Evolutionary conservation across 1,140 invertebrate genomes (phyloP).

Genomic region (Acromyrmex charruanus): DNA sequence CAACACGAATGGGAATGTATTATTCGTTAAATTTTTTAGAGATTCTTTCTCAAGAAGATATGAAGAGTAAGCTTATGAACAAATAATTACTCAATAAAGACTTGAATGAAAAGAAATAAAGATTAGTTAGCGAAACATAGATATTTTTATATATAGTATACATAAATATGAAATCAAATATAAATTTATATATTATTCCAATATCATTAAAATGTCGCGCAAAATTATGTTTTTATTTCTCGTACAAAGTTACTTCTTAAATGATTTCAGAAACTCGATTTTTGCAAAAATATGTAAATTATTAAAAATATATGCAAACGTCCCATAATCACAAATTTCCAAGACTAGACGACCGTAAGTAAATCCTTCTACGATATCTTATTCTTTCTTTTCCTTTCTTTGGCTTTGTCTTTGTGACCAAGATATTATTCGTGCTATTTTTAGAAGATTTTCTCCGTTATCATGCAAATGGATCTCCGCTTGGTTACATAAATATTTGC

Average conservation of each 20-base stretch:
- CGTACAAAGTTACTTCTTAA: background rate
- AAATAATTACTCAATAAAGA: background rate
- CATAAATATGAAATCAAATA: background rate
- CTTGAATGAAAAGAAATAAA: background rate
- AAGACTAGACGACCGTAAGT: constrained; percentile 27
- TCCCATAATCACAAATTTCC: background rate
- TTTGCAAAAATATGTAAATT: background rate
- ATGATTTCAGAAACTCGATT: background rate
- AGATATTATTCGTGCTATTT: constrained; percentile 49
- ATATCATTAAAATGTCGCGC: background rate
- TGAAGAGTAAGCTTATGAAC: background rate
- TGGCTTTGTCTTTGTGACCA: constrained; percentile 31
- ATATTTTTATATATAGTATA: background rate
- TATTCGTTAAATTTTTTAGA: background rate
- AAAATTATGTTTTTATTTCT: background rate
- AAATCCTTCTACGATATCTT: background rate
- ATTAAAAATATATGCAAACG: constrained; percentile 28
- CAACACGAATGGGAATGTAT: background rate
- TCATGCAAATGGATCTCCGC: constrained; percentile 60
- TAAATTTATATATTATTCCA: background rate
- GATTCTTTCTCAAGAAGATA: background rate
- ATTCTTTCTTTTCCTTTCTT: constrained; percentile 17
- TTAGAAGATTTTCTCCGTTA: constrained; percentile 40
- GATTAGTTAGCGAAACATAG: background rate
- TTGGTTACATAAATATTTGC: constrained; percentile 62